Conservation (phyloP, 1,140 invertebrate species). For the Drosophila setifemur region DNA sequence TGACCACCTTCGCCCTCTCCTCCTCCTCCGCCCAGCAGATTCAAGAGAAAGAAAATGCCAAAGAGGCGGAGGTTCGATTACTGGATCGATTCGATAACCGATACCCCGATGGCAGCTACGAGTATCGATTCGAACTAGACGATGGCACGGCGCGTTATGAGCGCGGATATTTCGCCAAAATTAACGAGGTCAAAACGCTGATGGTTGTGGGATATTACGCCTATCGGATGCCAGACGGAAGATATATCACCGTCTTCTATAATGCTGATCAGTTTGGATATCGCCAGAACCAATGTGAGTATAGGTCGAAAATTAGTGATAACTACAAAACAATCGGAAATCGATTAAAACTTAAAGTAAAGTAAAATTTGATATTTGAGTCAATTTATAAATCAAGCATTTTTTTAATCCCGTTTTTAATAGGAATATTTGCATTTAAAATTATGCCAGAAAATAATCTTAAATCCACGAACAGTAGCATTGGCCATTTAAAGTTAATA, state of each 20-base stretch:
- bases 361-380: no score
- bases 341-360: no score
- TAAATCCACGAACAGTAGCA: no score
- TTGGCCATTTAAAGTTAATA: no score
- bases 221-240: slow-evolving; percentile 68
- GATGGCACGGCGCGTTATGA: slow-evolving; percentile 76
- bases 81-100: slow-evolving; percentile 73
- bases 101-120: slow-evolving; percentile 78
- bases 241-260: slow-evolving; percentile 77
- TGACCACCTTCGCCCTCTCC: slow-evolving; percentile 2
- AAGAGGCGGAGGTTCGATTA: slow-evolving; percentile 22
- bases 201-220: slow-evolving; percentile 79
- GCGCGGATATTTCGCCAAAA: slow-evolving; percentile 67
- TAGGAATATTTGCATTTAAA: no score
- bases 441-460: no score
- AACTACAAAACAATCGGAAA: no score
- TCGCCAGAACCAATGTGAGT: slow-evolving; percentile 79
- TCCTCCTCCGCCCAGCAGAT: neutral
- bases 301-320: neutral
- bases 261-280: slow-evolving; percentile 80
- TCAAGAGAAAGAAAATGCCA: neutral
- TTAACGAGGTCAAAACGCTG: slow-evolving; percentile 63
- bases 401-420: no score
- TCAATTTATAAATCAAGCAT: no score
- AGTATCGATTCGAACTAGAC: slow-evolving; percentile 71